These are phyloP conservation scores for Saguinus imperator DNA, from an alignment of 2,113 vertebrate species.

Conservation along the genomic window DNA sequence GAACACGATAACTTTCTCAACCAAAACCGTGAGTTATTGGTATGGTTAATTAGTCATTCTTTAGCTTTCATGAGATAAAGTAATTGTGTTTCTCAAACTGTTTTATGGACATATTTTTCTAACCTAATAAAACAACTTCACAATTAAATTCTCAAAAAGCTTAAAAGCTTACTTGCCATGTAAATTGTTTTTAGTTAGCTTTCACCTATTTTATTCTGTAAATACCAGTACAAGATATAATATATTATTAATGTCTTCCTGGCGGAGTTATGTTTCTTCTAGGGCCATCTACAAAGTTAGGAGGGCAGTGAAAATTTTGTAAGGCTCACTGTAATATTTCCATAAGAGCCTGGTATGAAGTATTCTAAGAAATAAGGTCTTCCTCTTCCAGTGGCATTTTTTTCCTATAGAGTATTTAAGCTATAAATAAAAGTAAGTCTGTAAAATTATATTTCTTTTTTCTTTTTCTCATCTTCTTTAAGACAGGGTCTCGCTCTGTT, in stretches of 20 bases:
- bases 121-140: background rate
- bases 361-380: background rate
- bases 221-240: background rate
- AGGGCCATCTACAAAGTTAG: background rate
- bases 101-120: background rate
- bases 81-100: background rate
- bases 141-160: background rate
- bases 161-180: background rate
- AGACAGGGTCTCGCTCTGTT: background rate
- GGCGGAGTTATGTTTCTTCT: background rate
- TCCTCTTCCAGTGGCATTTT: background rate
- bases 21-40: background rate
- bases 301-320: background rate
- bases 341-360: background rate
- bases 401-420: constrained; percentile 18
- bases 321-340: background rate
- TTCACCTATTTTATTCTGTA: background rate
- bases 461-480: background rate
- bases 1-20: background rate
- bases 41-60: background rate
- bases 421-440: background rate
- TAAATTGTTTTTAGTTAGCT: background rate
- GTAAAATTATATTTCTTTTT: background rate
- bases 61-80: background rate
- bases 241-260: background rate